phyloP scores from a whole-genome alignment of 2,797 vertebrate species.

The Epinephelus coioides region DNA sequence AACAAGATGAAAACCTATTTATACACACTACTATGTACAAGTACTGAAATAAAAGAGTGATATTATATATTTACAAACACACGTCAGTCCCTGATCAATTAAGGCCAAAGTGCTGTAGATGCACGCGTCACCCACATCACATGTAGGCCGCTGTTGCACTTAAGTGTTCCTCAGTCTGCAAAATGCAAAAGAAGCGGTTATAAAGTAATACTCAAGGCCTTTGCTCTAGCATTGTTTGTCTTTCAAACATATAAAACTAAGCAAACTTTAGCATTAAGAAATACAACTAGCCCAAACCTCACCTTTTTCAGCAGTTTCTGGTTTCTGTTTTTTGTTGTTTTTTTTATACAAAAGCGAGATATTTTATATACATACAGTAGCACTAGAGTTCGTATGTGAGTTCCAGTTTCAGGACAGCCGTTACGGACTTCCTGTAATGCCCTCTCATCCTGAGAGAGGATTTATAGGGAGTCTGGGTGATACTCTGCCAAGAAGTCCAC shows the following conservation, averaged over 20 bases:
- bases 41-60: constrained; percentile 73
- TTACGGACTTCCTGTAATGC: constrained; percentile 43
- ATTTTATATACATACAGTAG: constrained; percentile 77
- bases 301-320: constrained; percentile 34
- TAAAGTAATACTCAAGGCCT: constrained; percentile 70
- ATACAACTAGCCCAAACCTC: constrained; percentile 67
- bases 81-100: constrained; percentile 87
- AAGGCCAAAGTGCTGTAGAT: constrained; percentile 86
- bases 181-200: constrained; percentile 75
- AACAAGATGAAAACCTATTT: constrained; percentile 64
- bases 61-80: constrained; percentile 80
- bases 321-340: constrained; percentile 24
- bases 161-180: constrained; percentile 76
- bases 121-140: constrained; percentile 62
- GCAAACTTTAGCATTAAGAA: constrained; percentile 72
- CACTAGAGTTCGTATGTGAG: constrained; percentile 50
- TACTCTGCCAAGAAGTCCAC: constrained; percentile 27
- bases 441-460: constrained; percentile 59
- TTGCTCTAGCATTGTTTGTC: constrained; percentile 56
- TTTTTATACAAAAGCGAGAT: constrained; percentile 59
- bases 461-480: constrained; percentile 32
- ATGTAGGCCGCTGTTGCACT: constrained; percentile 76
- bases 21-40: constrained; percentile 78
- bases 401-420: constrained; percentile 52
- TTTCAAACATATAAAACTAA: constrained; percentile 79